These are phyloP conservation scores for Agonum fuliginosum DNA, from an alignment of 2,888 invertebrate species.

Conservation along the genomic window DNA sequence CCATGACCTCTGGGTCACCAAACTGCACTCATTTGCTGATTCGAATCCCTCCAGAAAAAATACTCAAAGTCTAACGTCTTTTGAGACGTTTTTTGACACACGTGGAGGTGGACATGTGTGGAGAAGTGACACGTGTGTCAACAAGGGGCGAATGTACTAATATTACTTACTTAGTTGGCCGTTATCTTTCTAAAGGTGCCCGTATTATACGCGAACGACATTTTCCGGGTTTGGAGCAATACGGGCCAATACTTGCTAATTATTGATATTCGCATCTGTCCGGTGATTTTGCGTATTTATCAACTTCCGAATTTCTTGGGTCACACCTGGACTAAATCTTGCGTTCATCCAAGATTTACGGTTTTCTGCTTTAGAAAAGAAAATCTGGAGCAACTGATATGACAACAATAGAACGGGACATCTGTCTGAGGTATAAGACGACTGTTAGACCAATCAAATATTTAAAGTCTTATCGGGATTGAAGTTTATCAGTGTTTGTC, in stretches of 20 bases:
- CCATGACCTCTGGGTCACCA: slow-evolving; percentile 1
- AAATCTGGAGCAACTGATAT: slow-evolving; percentile 27
- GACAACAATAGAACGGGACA: slow-evolving; percentile 34
- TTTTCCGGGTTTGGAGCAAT: slow-evolving; percentile 9
- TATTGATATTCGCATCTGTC: neutral
- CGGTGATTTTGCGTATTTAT: neutral
- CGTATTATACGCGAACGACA: neutral
- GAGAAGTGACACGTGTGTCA: neutral
- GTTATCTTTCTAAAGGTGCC: slow-evolving; percentile 4
- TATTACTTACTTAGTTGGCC: too few species aligned
- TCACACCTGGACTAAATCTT: slow-evolving; percentile 39
- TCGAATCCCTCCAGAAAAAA: neutral
- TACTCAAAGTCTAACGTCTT: neutral
- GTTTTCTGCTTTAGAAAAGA: slow-evolving; percentile 18
- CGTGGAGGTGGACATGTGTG: neutral
- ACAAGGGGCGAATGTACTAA: neutral
- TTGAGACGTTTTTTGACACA: neutral
- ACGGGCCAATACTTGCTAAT: neutral
- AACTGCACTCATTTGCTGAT: neutral
- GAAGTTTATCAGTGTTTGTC: neutral
- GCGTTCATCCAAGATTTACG: slow-evolving; percentile 37
- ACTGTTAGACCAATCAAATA: slow-evolving; percentile 12
- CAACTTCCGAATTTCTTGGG: neutral
- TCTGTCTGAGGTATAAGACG: slow-evolving; percentile 37
- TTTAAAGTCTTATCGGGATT: neutral